Evolutionary conservation across 2,888 invertebrate species (phyloP).

Genomic region (Craniophora ligustri): DNA sequence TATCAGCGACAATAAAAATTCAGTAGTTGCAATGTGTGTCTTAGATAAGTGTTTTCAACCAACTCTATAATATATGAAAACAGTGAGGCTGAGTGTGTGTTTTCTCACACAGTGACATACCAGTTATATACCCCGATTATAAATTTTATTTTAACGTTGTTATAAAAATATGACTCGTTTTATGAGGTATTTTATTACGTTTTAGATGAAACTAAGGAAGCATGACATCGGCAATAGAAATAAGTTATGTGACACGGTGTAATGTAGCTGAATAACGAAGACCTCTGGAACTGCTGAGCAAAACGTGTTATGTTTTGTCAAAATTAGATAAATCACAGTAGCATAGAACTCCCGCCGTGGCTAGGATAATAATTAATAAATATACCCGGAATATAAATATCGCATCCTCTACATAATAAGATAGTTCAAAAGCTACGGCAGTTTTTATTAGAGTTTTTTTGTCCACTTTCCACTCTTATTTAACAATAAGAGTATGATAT

Average conservation of each 20-base stretch:
- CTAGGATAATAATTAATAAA: no score
- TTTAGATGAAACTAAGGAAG: background rate
- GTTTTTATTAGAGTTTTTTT: no score
- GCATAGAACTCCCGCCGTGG: no score
- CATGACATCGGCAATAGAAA: background rate
- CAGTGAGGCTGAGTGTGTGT: no score
- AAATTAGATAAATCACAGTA: no score
- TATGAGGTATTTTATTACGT: slow-evolving; percentile 6
- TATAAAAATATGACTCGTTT: slow-evolving; percentile 34
- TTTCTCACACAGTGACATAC: slow-evolving; percentile 57
- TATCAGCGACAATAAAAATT: slow-evolving; percentile 69
- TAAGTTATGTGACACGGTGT: background rate
- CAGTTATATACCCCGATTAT: slow-evolving; percentile 25
- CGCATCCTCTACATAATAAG: no score
- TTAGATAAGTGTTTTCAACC: slow-evolving; percentile 58
- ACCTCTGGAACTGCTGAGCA: no score
- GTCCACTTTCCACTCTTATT: no score
- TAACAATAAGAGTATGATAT: no score
- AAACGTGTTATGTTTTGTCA: no score
- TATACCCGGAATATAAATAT: no score
- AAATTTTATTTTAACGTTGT: slow-evolving; percentile 32
- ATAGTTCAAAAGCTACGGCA: no score
- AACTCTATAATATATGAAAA: slow-evolving; percentile 57
- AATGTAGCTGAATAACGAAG: background rate
- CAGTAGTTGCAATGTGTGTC: slow-evolving; percentile 61